Base-by-base conservation (phyloP, 2,113 vertebrate genomes). In the Bubo scandiacus region DNA sequence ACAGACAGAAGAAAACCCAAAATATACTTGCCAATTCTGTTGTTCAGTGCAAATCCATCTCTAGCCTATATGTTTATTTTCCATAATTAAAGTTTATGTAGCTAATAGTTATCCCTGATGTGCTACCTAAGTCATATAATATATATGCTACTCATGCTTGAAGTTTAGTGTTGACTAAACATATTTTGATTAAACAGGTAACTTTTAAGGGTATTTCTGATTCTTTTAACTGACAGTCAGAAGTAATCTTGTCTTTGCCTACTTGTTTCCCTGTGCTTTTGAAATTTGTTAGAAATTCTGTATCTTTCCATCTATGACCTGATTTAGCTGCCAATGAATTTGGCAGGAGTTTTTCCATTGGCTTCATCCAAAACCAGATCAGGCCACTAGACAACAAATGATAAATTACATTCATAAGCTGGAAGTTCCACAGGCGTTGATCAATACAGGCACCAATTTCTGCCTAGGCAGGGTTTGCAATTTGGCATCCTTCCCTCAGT, bases 361-460 rank as follows among this genome's bases (percentile, higher is more conserved):
- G 27, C 65, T 91, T 81, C 15, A 71, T 94, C 77, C 40, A 81
- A 90, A 96, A 86, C 32, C 66, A 81, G 80, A 87, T 89, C 86
- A 90, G 73, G 58, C 81, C 80, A 54, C 86, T 25, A 9, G 92
- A 85, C 84, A 90, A 32, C 3, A 77, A 85, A 82, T 82, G 86
- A 91, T 62, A 68, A 91, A 94, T 77, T 87, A 38, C 54, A 51
- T 73, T 89, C 40, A 52, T 80, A 82, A 96, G 19, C 74, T 89
- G 62, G 36, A 45, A 58, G 66, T 36, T 84, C 34, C 43, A 54
- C 47, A 32, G 47, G 36, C 12, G 0, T 26, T 87, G 83, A 74
- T 92, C 57, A 71, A 85, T 81, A 38, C 11, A 42, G 3, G 29
- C 7, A 25, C 1, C 0, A 34, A 68, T 70, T 94, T 86, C 70